Percentiles rank a stretch among this genome's conserved stretches.
Conservation (phyloP, 2,888 invertebrate genomes). For the Diarsia mendica region DNA sequence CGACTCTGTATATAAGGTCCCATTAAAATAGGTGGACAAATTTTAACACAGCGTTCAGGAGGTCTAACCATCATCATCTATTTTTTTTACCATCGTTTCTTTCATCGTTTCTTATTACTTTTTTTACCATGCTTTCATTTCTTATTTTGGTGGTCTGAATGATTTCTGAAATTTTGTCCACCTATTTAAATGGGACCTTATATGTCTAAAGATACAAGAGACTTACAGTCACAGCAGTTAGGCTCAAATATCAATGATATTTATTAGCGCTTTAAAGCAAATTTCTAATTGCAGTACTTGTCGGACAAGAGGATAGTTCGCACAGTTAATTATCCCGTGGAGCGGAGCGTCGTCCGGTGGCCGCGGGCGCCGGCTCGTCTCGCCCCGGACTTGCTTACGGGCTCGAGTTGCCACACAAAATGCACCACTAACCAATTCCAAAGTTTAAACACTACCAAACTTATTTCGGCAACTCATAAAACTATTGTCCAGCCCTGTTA, state of each 20-base stretch:
- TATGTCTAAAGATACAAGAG: slow-evolving; percentile 2
- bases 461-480: slow-evolving; percentile 88
- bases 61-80: too few species aligned
- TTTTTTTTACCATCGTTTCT: too few species aligned
- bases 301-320: slow-evolving; percentile 83
- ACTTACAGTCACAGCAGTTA: not conserved
- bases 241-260: slow-evolving; percentile 77
- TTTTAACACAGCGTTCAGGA: too few species aligned
- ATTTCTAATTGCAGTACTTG: slow-evolving; percentile 83
- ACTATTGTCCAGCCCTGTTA: slow-evolving; percentile 82
- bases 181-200: too few species aligned
- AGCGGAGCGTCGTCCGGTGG: slow-evolving; percentile 71
- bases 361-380: slow-evolving; percentile 79
- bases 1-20: too few species aligned
- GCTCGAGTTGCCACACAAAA: slow-evolving; percentile 75
- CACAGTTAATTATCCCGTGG: slow-evolving; percentile 87
- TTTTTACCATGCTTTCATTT: too few species aligned
- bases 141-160: too few species aligned
- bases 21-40: too few species aligned
- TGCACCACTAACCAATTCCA: slow-evolving; percentile 86
- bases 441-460: slow-evolving; percentile 87
- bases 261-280: slow-evolving; percentile 83
- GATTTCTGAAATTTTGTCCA: too few species aligned
- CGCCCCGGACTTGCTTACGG: slow-evolving; percentile 70
- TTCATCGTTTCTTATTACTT: too few species aligned